phyloP scores from a whole-genome alignment of 1,140 invertebrate species.

The Drosophila nannoptera region DNA sequence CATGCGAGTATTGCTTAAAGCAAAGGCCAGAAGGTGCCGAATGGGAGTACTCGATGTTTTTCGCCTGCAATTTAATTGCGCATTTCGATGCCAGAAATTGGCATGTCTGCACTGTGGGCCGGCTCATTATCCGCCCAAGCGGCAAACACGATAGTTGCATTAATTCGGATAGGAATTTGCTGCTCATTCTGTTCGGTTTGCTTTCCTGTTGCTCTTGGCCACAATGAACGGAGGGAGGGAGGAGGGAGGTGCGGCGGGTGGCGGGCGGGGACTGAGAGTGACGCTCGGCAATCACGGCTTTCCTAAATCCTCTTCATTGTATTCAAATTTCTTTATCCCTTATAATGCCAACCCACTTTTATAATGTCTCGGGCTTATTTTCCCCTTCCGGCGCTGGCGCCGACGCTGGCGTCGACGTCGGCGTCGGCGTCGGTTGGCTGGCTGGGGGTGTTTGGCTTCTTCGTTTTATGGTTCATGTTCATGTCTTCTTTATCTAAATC shows the following conservation, averaged over 20 bases:
- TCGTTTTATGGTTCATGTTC: conserved; percentile 76
- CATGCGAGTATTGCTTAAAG: conserved; percentile 45
- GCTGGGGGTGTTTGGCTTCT: conserved; percentile 19
- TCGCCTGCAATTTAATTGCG: conserved; percentile 7
- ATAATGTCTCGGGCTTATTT: conserved; percentile 61
- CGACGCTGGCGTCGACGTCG: conserved; percentile 1
- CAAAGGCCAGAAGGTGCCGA: conserved; percentile 28
- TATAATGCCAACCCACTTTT: conserved; percentile 66
- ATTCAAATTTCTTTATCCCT: conserved; percentile 71
- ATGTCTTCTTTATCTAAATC: conserved; percentile 78
- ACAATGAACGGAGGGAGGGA: too few relatives aligned
- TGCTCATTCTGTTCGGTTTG: conserved; percentile 26
- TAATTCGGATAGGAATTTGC: conserved; percentile 53
- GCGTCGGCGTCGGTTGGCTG: conserved; percentile 6
- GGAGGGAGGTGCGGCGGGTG: too few relatives aligned
- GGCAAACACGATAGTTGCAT: conserved; percentile 58
- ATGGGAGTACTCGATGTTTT: neutral
- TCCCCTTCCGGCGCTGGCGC: conserved; percentile 25
- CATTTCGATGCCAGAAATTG: conserved; percentile 5
- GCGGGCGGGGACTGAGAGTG: conserved; percentile 39
- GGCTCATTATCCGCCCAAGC: neutral
- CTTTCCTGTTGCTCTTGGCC: conserved; percentile 38
- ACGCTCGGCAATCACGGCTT: conserved; percentile 63
- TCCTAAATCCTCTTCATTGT: conserved; percentile 67
- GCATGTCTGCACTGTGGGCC: conserved; percentile 13